Evolutionary conservation across 1,140 invertebrate species (phyloP), one percentile per base, ranked within the genome.

Genomic region (Hirudo medicinalis): DNA sequence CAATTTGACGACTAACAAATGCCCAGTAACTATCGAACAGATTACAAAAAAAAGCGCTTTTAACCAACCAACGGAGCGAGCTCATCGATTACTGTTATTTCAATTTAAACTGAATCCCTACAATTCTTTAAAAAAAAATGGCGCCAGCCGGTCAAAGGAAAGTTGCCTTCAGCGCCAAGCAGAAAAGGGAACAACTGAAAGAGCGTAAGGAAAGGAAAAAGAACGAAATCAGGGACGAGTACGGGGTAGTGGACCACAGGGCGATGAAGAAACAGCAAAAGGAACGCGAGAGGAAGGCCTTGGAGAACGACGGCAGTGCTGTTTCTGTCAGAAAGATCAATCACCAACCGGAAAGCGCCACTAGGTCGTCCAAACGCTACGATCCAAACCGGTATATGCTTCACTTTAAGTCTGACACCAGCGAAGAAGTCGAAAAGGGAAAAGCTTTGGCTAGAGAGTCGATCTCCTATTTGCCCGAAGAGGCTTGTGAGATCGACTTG

Each of bases 401-500:
- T 11, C 77, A 80, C 70, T 84, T 84, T 75, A 76, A 79, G 32
- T 77, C 78, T 73, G 80, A 84, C 77, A 77, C 77, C 20, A 77
- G 78, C 60, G 78, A 83, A 72, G 80, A 82, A 74, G 73, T 85
- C 36, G 75, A 80, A 55, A 74, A 77, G 74, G 76, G 78, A 70
- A 82, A 81, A 73, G 73, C 78, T 75, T 55, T 75, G 54, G 77
- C 82, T 1, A 71, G 73, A 67, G 71, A 77, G 72, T 74, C 79
- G 36, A 72, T 81, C 60, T 29, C 71, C 40, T 69, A 55, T 25
- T 60, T 80, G 20, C 71, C 76, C 54, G 78, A 79, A 73, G 72
- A 75, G 60, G 74, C 72, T 53, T 73, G 90, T 76, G 91, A 92
- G 82, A 83, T 91, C 40, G 84, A 87, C 63, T 80, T 84, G 0